Evolutionary conservation across 1,140 invertebrate species (phyloP).

Genomic region (Meloidogyne exigua): DNA sequence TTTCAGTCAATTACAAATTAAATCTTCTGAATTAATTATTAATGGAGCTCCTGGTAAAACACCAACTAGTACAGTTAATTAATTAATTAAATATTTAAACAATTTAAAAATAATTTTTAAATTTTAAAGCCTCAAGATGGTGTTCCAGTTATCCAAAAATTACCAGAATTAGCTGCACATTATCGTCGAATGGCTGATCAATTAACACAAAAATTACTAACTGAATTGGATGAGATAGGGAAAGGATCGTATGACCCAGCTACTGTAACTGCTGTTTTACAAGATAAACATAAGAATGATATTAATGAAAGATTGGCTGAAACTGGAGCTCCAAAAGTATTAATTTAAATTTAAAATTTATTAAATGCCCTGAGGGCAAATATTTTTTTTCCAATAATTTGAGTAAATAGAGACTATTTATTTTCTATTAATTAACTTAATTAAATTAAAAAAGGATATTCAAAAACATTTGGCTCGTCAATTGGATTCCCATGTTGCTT

Average conservation of each 20-base stretch:
- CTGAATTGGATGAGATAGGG: slow-evolving; percentile 25
- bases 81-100: neutral
- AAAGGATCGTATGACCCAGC: neutral
- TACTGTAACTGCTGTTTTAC: slow-evolving; percentile 8
- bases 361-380: no score
- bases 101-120: neutral
- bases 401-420: no score
- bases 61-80: neutral
- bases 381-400: no score
- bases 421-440: no score
- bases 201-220: slow-evolving; percentile 22
- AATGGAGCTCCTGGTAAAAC: neutral
- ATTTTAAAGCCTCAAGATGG: slow-evolving; percentile 15
- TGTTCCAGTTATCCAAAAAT: neutral
- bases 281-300: slow-evolving; percentile 7
- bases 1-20: neutral
- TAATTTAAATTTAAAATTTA: neutral
- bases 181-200: slow-evolving; percentile 33
- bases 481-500: slow-evolving; percentile 20
- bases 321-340: slow-evolving; percentile 11
- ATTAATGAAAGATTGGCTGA: slow-evolving; percentile 11
- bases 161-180: slow-evolving; percentile 24
- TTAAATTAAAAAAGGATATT: slow-evolving; percentile 8
- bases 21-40: neutral
- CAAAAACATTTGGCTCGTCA: slow-evolving; percentile 23